Evolutionary conservation across 2,113 vertebrate species (phyloP), one percentile per base, ranked within the genome.

Genomic region (Myodes glareolus): DNA sequence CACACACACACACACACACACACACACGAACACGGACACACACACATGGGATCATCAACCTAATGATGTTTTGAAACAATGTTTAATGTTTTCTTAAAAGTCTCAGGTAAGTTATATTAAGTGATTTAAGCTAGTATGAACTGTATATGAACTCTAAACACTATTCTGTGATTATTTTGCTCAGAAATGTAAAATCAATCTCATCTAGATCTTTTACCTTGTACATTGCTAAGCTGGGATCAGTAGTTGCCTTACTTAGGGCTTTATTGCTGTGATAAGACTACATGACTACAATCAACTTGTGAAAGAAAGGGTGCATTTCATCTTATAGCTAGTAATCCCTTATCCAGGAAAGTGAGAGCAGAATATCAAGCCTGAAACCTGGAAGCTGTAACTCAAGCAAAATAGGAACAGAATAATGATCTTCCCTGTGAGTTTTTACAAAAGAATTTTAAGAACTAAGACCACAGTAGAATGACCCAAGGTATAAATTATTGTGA

Each of bases 101-200:
- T 7, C 9, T 45, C 39, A 88, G 68, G 96, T 88, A 91, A 85
- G 27, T 88, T 90, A 88, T n/a, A 91, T 92, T 68, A 93, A 92
- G 67, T 90, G 70, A 68, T 73, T 91, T 95, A 45, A 92, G 33
- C 58, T 90, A 88, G 31, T 92, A 12, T 94, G 72, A 91, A 58
- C 29, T 94, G 58, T 8, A 88, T 52, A 36, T 95, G 90, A 94
- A 72, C 12, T 92, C 31, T 65, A 84, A 95, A 88, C 50, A 65
- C 31, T 72, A 25, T 76, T 86, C 67, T 75, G 23, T 72, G 55
- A 90, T 94, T 85, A 84, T 88, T 96, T 92, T 88, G 55, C 65
- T 94, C 45, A 67, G 27, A 97, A 91, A 39, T 55, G 91, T 68
- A 96, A 89, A 92, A 58, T 81, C 52, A 94, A 96, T 91, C 47